Evolutionary conservation across 1,140 invertebrate species (phyloP).

Genomic region (Xylocopa sonorina): DNA sequence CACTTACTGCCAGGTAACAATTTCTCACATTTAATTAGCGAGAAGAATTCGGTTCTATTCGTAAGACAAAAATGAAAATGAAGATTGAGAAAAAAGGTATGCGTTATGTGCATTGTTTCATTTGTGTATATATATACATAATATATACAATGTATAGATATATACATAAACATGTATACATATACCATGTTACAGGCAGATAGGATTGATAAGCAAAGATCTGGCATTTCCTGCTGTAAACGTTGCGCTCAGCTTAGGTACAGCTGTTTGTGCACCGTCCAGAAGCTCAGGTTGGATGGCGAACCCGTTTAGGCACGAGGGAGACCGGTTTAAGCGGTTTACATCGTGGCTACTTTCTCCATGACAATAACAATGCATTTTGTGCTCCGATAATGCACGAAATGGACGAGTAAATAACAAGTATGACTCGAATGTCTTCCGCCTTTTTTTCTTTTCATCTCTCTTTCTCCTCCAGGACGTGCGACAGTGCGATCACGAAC

Average conservation of each 20-base stretch:
- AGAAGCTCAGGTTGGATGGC: constrained; percentile 46
- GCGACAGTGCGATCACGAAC: no score
- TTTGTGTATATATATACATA: neutral
- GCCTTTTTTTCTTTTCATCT: no score
- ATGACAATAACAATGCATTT: constrained; percentile 50
- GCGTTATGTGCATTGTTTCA: neutral
- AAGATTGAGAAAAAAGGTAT: neutral
- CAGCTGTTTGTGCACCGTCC: constrained; percentile 46
- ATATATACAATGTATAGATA: no score
- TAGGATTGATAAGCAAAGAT: constrained; percentile 32
- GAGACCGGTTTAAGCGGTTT: constrained; percentile 52
- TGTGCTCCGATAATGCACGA: constrained; percentile 35
- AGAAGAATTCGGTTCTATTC: neutral
- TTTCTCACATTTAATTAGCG: constrained; percentile 41
- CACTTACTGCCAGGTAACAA: constrained; percentile 18
- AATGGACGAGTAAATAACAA: constrained; percentile 7
- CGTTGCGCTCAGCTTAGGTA: constrained; percentile 7
- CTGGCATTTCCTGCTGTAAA: constrained; percentile 29
- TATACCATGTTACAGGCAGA: neutral
- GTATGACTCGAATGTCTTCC: constrained; percentile 10
- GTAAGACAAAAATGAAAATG: no score
- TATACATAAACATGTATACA: no score
- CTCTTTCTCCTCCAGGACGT: no score
- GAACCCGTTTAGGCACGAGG: constrained; percentile 43
- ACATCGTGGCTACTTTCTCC: constrained; percentile 43